Base-by-base conservation (phyloP, 2,888 invertebrate species). In the Rhopalosiphum nymphaeae region DNA sequence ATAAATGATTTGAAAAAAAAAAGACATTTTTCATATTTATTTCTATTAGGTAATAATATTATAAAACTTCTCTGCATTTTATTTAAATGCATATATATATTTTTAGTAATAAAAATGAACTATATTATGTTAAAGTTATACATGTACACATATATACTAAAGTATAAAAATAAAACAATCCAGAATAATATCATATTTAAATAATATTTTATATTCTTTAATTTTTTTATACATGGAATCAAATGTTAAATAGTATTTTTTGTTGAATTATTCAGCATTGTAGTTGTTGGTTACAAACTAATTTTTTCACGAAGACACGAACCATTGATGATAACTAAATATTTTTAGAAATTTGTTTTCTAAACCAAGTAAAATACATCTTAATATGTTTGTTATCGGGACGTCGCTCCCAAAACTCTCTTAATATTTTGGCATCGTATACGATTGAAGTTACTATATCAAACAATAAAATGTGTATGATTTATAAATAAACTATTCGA, bases 321-420 rank as follows among this genome's bases (percentile, higher is more conserved):
- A 78, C 78, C 21, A 53, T 16, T 53, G 3, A 21, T 78, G 78
- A 78, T 78, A 7, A 21, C 78, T 36, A 78, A 78, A 78, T 78
- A 78, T 78, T 36, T 78, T 78, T 78, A 78, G 78, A 78, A 78
- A 78, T 78, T 78, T 78, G 21, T 78, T 78, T 78, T 78, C 78
- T 78, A 78, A 67, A 67, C 67, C 67, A n/a, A 36, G 36, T 3
- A 78, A 78, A 36, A 36, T 36, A 78, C 9, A 78, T 21, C 78
- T 78, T 21, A 42, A 78, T 36, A 42, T 21, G 78, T 78, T 78
- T 21, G 78, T 36, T 78, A 36, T 78, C 36, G 36, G 36, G 78
- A 78, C 78, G 36, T 78, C 78, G 78, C 36, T 78, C 78, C 78
- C 78, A 78, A 36, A 78, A 36, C 36, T 78, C 78, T 78, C 78